phyloP scores from a whole-genome alignment of 37 sponge, comb jelly and placozoan species.

The Aphrocallistes beatrix region DNA sequence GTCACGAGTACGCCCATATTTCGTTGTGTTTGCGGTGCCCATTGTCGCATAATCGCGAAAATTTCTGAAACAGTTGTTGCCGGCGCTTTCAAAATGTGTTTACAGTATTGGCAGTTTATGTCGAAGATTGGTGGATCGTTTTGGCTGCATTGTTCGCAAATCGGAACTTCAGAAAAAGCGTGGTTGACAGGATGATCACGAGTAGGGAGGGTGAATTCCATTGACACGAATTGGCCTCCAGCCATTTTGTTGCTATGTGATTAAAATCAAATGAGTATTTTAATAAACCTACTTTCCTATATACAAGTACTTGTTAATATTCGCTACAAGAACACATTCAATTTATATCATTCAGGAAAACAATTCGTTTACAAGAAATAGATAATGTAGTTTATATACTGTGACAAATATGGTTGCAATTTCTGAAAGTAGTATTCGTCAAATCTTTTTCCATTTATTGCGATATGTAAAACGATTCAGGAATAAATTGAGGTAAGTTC shows the following conservation, averaged over 20 bases:
- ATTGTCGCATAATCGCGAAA: slow-evolving; percentile 95
- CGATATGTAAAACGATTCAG: no score
- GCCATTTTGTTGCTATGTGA: neutral
- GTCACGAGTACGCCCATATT: slow-evolving; percentile 63
- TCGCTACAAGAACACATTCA: no score
- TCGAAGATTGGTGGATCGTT: slow-evolving; percentile 64
- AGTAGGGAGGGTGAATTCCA: slow-evolving; percentile 69
- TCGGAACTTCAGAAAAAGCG: slow-evolving; percentile 49
- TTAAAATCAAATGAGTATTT: no score
- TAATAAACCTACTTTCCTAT: no score
- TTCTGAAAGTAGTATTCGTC: no score
- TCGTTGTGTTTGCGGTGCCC: slow-evolving; percentile 82
- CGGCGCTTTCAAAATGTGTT: slow-evolving; percentile 46
- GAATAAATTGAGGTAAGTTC: no score
- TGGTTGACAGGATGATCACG: slow-evolving; percentile 62
- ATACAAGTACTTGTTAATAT: no score
- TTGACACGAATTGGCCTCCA: slow-evolving; percentile 65
- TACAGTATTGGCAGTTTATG: slow-evolving; percentile 56
- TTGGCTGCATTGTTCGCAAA: slow-evolving; percentile 49
- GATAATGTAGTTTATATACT: no score
- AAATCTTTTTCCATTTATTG: no score
- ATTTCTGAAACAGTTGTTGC: slow-evolving; percentile 80
- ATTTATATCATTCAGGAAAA: no score
- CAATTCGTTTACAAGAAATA: no score
- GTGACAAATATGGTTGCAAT: no score